These are phyloP conservation scores for Toxostoma redivivum DNA, from an alignment of 2,113 vertebrate genomes.

Conservation along the genomic window DNA sequence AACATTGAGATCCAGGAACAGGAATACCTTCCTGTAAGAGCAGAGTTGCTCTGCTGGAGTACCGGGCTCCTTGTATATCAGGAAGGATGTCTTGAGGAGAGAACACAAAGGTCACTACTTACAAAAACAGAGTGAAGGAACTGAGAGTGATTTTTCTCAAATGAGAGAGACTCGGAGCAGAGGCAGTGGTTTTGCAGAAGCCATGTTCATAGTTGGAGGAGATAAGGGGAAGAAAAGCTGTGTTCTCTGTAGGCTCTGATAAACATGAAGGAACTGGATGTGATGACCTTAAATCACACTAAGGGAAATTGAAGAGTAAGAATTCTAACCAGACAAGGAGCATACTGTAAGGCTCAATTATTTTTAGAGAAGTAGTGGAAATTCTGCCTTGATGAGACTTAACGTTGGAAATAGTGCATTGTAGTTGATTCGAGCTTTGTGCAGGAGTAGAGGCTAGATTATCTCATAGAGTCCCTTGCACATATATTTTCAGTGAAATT, in stretches of 20 bases:
- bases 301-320: not conserved
- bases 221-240: not conserved
- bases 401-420: not conserved
- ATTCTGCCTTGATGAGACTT: not conserved
- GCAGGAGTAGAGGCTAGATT: not conserved
- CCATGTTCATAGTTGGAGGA: not conserved
- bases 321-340: not conserved
- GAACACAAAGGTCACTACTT: not conserved
- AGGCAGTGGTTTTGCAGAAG: not conserved
- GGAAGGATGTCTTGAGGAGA: not conserved
- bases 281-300: not conserved
- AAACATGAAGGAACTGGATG: not conserved
- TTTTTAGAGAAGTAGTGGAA: not conserved
- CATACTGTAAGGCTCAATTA: not conserved
- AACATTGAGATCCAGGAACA: not conserved
- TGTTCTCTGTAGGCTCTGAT: not conserved
- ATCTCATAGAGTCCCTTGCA: not conserved
- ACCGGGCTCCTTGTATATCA: fast-evolving
- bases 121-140: not conserved
- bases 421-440: not conserved
- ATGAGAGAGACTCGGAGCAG: not conserved
- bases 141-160: not conserved
- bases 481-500: not conserved
- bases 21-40: not conserved
- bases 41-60: not conserved